Base-by-base conservation (phyloP, 2,888 invertebrate genomes). In the Actias luna region DNA sequence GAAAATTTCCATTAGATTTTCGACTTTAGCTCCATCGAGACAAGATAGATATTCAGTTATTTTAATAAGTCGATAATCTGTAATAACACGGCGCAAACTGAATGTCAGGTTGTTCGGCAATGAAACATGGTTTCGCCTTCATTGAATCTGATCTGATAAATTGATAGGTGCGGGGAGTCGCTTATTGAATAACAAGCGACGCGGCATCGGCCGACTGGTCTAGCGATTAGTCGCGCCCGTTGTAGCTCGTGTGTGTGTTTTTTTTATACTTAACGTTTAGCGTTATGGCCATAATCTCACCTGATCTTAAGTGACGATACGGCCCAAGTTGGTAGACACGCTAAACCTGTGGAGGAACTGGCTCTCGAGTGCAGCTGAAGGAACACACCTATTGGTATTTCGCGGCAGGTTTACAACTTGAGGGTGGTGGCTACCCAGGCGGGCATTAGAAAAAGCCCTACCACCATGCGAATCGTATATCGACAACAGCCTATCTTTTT, bases 121-220 rank as follows among this genome's bases (percentile, higher is more conserved):
- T 90, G 90, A 91, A 89, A 89, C 90, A 92, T 90, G 89, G 89
- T 89, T 89, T 86, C 85, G 84, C 91, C 92, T 92, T 91, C 91
- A 92, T 91, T 89, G 92, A 89, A 89, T 84, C 80, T 92, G 91
- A 89, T 84, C 80, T 92, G 91, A 92, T 92, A 92, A 91, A 92
- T 92, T 92, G 90, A 90, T 89, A 85, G 78, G 77, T 80, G 79
- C 70, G 71, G 82, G 85, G 89, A 84, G 83, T 75, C 76, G 80
- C 84, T 91, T 91, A 92, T 92, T 92, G 88, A 92, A 92, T 92
- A 92, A 89, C 90, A 89, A 91, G 86, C 85, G 84, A 76, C 85
- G 86, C 80, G 78, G 76, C 76, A 76, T 76, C 72, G 74, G 57
- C 68, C 71, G 72, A 73, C 76, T 75, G 77, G 77, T 78, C 74